Base-by-base conservation (phyloP, 2,113 vertebrate genomes). In the Nyctereutes procyonoides region DNA sequence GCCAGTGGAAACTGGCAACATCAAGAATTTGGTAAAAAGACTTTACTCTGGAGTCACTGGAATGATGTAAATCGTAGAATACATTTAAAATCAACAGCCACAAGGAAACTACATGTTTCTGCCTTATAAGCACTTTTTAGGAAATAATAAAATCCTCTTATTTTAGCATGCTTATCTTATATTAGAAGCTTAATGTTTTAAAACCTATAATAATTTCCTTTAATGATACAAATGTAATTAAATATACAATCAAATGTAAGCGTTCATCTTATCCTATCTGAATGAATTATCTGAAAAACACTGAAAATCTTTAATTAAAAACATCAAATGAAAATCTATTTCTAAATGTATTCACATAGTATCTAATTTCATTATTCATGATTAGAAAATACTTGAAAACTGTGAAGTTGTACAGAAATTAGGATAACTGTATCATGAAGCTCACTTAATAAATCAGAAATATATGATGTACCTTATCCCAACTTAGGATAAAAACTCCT, bases 81-180 rank as follows among this genome's bases (percentile, higher is more conserved):
- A 71, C 35, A 74, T 89, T 94, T 92, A 88, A 95, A 96, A 92
- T 96, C 67, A 98, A 73, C 22, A 95, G 90, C 85, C 96, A 96
- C 89, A 97, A 93, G 81, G 58, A 96, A 98, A 98, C 97, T 96
- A 97, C 73, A 91, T 93, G 86, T 93, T 98, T 97, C 71, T 92
- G 77, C 14, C 63, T 90, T 95, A 93, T 93, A 98, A 98, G 97
- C 92, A 98, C 87, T 96, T 96, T 96, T 85, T 89, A 98, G 97
- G 97, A 98, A 98, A 98, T 95, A 97, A 90, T 98, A 92, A 98
- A 98, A 98, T 96, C 92, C 69, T 97, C 89, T 26, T 87, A 83
- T 97, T 77, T 96, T 94, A 98, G 95, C 19, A 74, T 77, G 88
- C 88, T 98, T 97, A 98, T 95, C 95, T 98, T 97, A 96, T 96